Evolutionary conservation across 1,140 invertebrate genomes (phyloP), one percentile per base, ranked within the genome.

Genomic region (Zaprionus africanus): DNA sequence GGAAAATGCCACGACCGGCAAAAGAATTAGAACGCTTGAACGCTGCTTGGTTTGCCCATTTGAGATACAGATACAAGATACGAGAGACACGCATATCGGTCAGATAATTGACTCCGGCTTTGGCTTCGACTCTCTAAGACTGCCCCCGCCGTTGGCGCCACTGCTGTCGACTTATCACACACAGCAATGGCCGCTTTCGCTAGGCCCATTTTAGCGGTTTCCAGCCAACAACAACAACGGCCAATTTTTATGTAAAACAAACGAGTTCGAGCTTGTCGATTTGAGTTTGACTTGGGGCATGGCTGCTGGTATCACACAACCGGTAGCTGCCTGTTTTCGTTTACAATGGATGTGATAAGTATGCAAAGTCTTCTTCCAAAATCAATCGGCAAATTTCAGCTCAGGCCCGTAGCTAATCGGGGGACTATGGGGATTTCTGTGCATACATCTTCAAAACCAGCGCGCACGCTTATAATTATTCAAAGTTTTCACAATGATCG

Each of bases 201-300:
- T 88, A 87, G 83, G 83, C 83, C 73, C 78, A 79, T 80, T 79
- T 75, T 65, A 59, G 81, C 80, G 63, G 78, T 69, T 46, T 6
- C 15, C 28, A 54, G 61, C 63, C 76, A 41, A 15, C 38, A 41
- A 15, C 38, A 41, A 15, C 41, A 67, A 80, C 19, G 58, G 62
- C 60, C 60, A 56, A 82, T 73, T 87, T 86, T 82, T 88, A 87
- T 87, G 84, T 90, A 87, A 87, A 87, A 88, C 75, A 87, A 87
- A 87, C 84, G 61, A 90, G 84, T 87, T 84, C 65, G 76, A 56
- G 58, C 28, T 63, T 15, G 28, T 62, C 46, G 43, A 15, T 36
- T 68, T 26, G 15, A 19, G 38, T 38, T 75, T 41, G 76, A 70
- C 51, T 51, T 73, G 51, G 22, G 17, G 53, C 51, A 22, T 49